Conservation (phyloP, 2,797 vertebrate genomes). For the Alosa sapidissima region DNA sequence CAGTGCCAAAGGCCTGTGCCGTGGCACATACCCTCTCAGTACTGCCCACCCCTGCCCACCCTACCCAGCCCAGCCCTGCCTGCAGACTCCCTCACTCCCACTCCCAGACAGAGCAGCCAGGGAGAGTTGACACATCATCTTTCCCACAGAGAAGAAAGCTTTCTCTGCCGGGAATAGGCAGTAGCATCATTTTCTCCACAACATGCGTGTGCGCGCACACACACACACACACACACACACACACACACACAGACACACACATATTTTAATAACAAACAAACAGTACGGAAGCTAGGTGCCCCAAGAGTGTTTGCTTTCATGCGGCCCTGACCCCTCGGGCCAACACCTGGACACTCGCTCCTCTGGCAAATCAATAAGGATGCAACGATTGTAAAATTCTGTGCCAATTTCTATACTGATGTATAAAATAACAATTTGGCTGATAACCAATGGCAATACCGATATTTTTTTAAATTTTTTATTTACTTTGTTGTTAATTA, state of each 20-base stretch:
- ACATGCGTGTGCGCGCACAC: background rate
- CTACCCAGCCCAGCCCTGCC: too few relatives aligned
- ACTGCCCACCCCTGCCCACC: background rate
- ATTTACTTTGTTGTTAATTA: too few relatives aligned
- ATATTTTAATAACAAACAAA: constrained; percentile 16
- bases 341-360: background rate
- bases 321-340: background rate
- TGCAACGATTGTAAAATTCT: too few relatives aligned
- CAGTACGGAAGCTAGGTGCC: background rate
- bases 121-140: background rate
- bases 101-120: background rate
- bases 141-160: background rate
- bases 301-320: background rate
- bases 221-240: constrained; percentile 25
- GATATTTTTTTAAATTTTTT: too few relatives aligned
- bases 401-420: too few relatives aligned
- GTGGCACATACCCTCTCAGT: background rate
- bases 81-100: background rate
- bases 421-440: too few relatives aligned
- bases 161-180: background rate
- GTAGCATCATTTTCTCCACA: background rate
- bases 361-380: background rate
- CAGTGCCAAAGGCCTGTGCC: background rate
- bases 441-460: too few relatives aligned
- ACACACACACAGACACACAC: constrained; percentile 29